Conservation (phyloP, 2,113 vertebrate genomes). For the Fulmarus glacialis region DNA sequence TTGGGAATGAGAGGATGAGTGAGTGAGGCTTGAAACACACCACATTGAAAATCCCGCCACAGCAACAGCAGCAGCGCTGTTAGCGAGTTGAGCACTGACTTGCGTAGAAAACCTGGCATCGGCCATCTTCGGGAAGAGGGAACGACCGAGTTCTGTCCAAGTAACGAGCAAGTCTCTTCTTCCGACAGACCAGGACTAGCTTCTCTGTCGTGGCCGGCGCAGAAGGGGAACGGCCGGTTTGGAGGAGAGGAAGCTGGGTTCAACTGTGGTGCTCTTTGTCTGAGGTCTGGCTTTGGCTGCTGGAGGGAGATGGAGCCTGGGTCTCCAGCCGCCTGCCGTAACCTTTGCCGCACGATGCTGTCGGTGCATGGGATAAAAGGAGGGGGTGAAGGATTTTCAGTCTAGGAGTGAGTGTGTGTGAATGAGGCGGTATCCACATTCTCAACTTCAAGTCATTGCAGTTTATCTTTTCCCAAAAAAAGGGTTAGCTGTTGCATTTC, state of each 20-base stretch:
- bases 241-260: conserved; percentile 62
- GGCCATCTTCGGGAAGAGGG: conserved; percentile 67
- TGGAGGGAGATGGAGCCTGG: conserved; percentile 69
- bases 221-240: conserved; percentile 53
- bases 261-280: conserved; percentile 67
- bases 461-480: conserved; percentile 70
- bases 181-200: conserved; percentile 63
- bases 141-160: conserved; percentile 12
- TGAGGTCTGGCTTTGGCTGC: conserved; percentile 76
- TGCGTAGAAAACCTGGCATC: conserved; percentile 51
- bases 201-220: conserved; percentile 61
- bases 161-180: conserved; percentile 52
- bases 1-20: conserved; percentile 90
- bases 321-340: conserved; percentile 56
- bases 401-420: conserved; percentile 84
- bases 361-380: conserved; percentile 39
- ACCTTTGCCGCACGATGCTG: conserved; percentile 59
- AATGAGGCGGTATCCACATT: conserved; percentile 84
- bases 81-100: conserved; percentile 72
- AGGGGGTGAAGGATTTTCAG: conserved; percentile 71
- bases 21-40: conserved; percentile 92
- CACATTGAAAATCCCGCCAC: conserved; percentile 86
- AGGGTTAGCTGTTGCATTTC: conserved; percentile 81
- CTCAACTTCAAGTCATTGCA: conserved; percentile 83
- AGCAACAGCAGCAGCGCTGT: conserved; percentile 75